Conservation (phyloP, 2,888 invertebrate species). For the Meandrusa payeni region DNA sequence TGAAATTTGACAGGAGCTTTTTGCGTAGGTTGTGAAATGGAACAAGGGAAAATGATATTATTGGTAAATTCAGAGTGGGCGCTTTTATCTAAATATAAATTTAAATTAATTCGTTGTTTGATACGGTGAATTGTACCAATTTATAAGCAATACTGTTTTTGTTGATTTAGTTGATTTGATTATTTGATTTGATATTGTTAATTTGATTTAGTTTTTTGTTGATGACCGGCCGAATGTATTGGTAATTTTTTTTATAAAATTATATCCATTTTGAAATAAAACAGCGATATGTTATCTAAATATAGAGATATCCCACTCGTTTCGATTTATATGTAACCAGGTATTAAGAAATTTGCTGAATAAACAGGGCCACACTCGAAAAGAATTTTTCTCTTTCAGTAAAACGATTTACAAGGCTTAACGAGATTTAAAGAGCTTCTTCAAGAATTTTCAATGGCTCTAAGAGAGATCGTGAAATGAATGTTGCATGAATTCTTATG, state of each 20-base stretch:
- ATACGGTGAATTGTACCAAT: too few species aligned
- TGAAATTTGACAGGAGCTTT: slow-evolving; percentile 16
- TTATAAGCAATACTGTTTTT: too few species aligned
- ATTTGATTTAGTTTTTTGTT: too few species aligned
- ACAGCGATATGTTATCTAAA: too few species aligned
- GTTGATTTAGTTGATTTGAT: too few species aligned
- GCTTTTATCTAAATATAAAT: neutral
- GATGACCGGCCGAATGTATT: too few species aligned
- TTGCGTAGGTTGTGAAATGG: slow-evolving; percentile 4
- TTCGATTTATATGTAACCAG: neutral
- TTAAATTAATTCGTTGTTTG: too few species aligned
- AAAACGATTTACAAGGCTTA: slow-evolving; percentile 8
- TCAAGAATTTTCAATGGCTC: neutral
- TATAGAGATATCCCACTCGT: too few species aligned
- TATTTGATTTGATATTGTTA: too few species aligned
- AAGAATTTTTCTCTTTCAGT: slow-evolving; percentile 1
- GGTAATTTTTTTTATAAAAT: too few species aligned
- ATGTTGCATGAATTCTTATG: slow-evolving; percentile 2
- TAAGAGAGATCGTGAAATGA: neutral
- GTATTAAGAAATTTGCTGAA: neutral
- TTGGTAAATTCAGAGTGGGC: neutral
- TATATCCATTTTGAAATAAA: too few species aligned
- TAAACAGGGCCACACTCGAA: neutral
- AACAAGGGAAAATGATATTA: neutral
- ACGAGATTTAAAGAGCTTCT: slow-evolving; percentile 6